Evolutionary conservation across 2,888 invertebrate species (phyloP), one percentile per base, ranked within the genome.

Genomic region (Perithous albicinctus): DNA sequence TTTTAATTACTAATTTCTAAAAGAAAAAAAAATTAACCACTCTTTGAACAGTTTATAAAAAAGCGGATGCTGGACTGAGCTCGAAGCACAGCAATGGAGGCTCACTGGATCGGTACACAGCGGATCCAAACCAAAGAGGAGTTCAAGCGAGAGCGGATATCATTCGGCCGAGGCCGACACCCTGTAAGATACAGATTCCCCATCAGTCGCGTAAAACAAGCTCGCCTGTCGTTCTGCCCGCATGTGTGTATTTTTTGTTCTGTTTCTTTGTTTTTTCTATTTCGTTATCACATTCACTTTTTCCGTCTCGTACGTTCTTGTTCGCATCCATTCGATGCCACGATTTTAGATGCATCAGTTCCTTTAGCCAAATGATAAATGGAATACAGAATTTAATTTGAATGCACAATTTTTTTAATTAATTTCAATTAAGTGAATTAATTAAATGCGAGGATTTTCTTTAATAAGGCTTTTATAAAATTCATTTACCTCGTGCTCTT

Each of bases 81-180:
- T 91, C 91, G 46, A 93, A 92, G 82, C 91, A 92, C 86, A 93
- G 93, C 85, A 94, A 94, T 89, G 93, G 93, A 54, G 92, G 93
- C 61, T 92, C 93, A 48, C 92, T 93, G 87, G 95, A 96, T 80
- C 94, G 97, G 84, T 97, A 97, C 91, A 96, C 96, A 0, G 96
- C 96, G 78, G 97, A 97, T 93, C 97, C 96, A 23, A 96, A 96
- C 93, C 96, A 96, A 87, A 94, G 96, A 91, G 93, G 94, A 91
- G 94, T 94, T 93, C 94, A 93, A 93, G 94, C 95, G 59, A 95
- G 96, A 43, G 96, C 95, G 51, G 97, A 97, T 92, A 96, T 97
- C 88, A 97, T 97, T 89, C 94, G 97, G 87, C 95, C 96, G 74
- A 94, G 95, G 87, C 95, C 94, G 84, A 95, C 95, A 85, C 95